Evolutionary conservation across 1,140 invertebrate species (phyloP).

Genomic region (Microplitis demolitor): DNA sequence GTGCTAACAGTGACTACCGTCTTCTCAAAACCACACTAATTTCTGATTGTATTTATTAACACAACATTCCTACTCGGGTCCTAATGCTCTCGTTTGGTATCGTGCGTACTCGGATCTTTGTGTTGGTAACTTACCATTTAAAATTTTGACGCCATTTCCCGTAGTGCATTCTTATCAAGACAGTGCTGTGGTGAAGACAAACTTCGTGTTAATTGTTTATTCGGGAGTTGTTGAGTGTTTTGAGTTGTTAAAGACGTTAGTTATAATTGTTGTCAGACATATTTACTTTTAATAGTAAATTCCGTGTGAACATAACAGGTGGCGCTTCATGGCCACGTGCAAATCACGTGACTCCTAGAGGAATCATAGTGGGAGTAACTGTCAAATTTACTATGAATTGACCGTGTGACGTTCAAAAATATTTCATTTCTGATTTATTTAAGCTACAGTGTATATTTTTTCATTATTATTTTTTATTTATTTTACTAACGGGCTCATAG

Average conservation of each 20-base stretch:
- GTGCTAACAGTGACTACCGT: no score
- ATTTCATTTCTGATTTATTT: no score
- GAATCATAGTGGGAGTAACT: no score
- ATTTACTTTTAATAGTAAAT: background rate
- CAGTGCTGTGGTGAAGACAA: conserved; percentile 44
- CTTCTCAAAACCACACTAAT: no score
- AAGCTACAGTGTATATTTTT: no score
- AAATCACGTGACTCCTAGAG: background rate
- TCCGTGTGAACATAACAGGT: background rate
- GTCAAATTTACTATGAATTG: no score
- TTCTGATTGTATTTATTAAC: no score
- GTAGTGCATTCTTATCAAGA: conserved; percentile 59
- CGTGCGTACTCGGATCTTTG: conserved; percentile 34
- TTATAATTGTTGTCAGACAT: background rate
- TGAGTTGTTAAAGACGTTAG: background rate
- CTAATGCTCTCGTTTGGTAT: conserved; percentile 15
- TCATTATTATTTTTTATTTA: no score
- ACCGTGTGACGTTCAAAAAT: no score
- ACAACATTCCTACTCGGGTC: conserved; percentile 1
- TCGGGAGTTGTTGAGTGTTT: background rate
- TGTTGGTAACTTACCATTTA: conserved; percentile 45
- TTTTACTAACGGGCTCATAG: no score
- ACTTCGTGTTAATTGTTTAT: background rate
- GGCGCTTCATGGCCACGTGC: background rate
- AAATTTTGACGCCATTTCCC: conserved; percentile 49